These are phyloP conservation scores for Crenichthys baileyi DNA, from an alignment of 2,797 vertebrate genomes.

Conservation along the genomic window DNA sequence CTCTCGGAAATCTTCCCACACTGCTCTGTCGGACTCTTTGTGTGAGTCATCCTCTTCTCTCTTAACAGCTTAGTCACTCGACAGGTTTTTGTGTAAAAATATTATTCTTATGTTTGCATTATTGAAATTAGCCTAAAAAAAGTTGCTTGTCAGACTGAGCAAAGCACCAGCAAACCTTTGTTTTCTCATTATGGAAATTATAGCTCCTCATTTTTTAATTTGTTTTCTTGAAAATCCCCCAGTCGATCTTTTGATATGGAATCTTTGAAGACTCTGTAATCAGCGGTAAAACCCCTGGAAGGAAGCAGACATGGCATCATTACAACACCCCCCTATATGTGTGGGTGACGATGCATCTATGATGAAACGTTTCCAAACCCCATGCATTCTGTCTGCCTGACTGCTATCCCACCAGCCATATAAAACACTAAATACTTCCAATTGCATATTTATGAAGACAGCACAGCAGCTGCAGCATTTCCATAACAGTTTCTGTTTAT, in stretches of 20 bases:
- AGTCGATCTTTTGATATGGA: constrained; percentile 7
- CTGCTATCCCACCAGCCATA: constrained; percentile 45
- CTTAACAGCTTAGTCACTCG: constrained; percentile 49
- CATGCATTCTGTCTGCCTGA: constrained; percentile 42
- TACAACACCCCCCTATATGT: constrained; percentile 36
- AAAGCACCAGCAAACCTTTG: neutral
- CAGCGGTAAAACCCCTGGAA: constrained; percentile 20
- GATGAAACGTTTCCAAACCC: constrained; percentile 41
- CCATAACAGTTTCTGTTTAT: constrained; percentile 30
- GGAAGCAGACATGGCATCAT: constrained; percentile 26
- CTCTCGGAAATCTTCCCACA: constrained; percentile 83
- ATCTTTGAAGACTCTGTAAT: constrained; percentile 15
- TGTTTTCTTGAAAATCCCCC: neutral
- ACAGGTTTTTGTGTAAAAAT: constrained; percentile 36
- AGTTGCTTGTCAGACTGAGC: neutral
- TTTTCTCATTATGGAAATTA: neutral
- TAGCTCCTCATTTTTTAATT: neutral
- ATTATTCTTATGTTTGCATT: constrained; percentile 2
- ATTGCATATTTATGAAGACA: constrained; percentile 56
- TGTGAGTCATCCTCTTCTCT: constrained; percentile 74
- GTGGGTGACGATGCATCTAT: constrained; percentile 38
- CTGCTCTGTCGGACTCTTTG: constrained; percentile 82
- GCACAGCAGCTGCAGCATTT: constrained; percentile 20
- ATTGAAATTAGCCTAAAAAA: constrained; percentile 4
- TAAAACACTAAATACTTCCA: constrained; percentile 31